Evolutionary conservation across 2,797 vertebrate genomes (phyloP), one percentile per base, ranked within the genome.

Genomic region (Phoxinus dragarum): DNA sequence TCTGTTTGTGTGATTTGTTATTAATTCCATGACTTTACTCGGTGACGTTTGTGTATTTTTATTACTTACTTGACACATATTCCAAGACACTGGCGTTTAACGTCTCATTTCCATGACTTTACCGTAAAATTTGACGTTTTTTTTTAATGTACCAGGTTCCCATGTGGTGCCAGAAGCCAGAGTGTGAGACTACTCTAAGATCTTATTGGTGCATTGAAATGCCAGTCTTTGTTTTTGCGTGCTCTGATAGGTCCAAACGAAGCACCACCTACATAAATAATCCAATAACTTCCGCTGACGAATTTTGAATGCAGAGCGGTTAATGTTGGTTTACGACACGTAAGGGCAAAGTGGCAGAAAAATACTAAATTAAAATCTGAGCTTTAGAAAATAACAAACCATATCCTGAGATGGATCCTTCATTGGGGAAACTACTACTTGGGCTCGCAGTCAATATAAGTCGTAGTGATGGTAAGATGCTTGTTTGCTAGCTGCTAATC

Each of bases 391-490:
- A 64, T 36, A 68, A 3, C n/a, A 44, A 38, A 67, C 14, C 16
- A 40, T 17, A 4, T 14, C 40, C 4, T 6, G 4, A 85, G 76
- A 96, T 96, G 95, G 93, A 96, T 64, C 54, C 40, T 2, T 69
- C 19, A 12, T 42, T 92, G 38, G 89, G 88, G 19, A 91, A 88
- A 12, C 47, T 93, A 68, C 91, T 96, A 0, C 59, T 94, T 31
- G 96, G 95, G 31, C 81, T 94, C 0, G 88, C 92, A 14, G 88
- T 96, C 1, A 91, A 95, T 78, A 96, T 96, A 34, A 91, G 93
- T 67, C 94, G 96, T 31, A 96, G 95, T 80, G 94, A 96, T 80
- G 96, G 96, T 96, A 90, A 94, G 93, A 79, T 3, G 34, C 47
- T 79, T 59, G 64, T 75, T 73, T 73, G 78, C 77, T 84, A 73